Conservation (phyloP, 2,113 vertebrate species). For the Dermatemys mawii region DNA sequence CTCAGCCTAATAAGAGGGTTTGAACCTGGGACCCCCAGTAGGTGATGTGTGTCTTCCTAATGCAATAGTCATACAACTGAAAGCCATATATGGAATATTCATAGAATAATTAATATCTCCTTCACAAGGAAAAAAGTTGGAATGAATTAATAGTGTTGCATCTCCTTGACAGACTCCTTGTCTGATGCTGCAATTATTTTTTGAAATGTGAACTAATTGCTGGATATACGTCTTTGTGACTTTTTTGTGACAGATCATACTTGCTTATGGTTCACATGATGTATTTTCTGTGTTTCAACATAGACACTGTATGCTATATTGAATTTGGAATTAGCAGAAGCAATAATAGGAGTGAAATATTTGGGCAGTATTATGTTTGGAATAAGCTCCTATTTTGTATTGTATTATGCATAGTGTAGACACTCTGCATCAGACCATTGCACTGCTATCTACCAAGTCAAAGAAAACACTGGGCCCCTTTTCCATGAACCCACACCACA, state of each 20-base stretch:
- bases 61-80: constrained; percentile 41
- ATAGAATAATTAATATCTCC: constrained; percentile 64
- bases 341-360: background rate
- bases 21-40: constrained; percentile 28
- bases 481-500: constrained; percentile 61
- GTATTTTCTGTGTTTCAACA: background rate
- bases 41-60: constrained; percentile 36
- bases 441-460: constrained; percentile 44
- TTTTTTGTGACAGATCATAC: background rate
- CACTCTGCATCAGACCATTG: constrained; percentile 17
- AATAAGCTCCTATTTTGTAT: constrained; percentile 64
- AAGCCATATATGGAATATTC: constrained; percentile 43
- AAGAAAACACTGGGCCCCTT: constrained; percentile 22
- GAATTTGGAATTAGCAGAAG: background rate
- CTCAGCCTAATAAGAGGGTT: background rate
- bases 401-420: constrained; percentile 61
- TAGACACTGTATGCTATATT: background rate
- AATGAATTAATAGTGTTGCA: constrained; percentile 59
- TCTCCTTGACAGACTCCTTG: constrained; percentile 1
- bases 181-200: background rate
- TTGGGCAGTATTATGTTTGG: constrained; percentile 16
- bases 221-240: background rate
- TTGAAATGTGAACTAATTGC: background rate
- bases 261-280: background rate
- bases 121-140: constrained; percentile 48